Evolutionary conservation across 2,888 invertebrate species (phyloP), one percentile per base, ranked within the genome.

Genomic region (Homarus gammarus): DNA sequence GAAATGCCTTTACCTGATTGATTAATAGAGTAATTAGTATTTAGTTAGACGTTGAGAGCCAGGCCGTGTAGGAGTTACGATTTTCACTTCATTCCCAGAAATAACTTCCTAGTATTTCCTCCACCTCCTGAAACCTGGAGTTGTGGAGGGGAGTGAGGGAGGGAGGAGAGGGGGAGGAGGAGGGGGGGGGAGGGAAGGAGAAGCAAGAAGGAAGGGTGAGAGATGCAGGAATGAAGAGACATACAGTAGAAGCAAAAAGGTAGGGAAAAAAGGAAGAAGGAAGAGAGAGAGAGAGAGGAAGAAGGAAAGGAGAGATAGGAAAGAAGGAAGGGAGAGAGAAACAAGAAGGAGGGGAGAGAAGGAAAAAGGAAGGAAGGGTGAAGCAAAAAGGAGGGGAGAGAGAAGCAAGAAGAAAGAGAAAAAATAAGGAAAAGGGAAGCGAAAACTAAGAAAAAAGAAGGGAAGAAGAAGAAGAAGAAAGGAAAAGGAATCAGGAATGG

Each of bases 371-470:
- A 22, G 27, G 27, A 27, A 33, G 31, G 75, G 27, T n/a, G 56
- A 40, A 12, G 36, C 31, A 56, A 33, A 73, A 49, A 33, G 49
- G 68, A 27, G n/a, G 22, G 27, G 3, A 36, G 18, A 56, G 51
- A 38, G 44, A n/a, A 15, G 56, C 56, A 36, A 18, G 38, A 40
- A 64, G 51, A 56, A 12, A 73, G 38, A 40, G 44, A 75, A 12
- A 44, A 12, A n/a, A 44, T 2, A n/a, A 44, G 10, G 10, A 75
- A 61, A 10, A 64, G 27, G n/a, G 27, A 40, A 6, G 40, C 72
- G 84, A 31, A 73, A 22, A 83, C 72, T 31, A 49, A 72, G 83
- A 70, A 72, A 72, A 31, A 38, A n/a, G 22, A 18, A n/a, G 15
- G 27, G 38, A 64, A 22, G 15, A 36, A 38, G 36, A 40, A n/a